Conservation (phyloP, 2,797 vertebrate species). For the Hoplostethus atlanticus region DNA sequence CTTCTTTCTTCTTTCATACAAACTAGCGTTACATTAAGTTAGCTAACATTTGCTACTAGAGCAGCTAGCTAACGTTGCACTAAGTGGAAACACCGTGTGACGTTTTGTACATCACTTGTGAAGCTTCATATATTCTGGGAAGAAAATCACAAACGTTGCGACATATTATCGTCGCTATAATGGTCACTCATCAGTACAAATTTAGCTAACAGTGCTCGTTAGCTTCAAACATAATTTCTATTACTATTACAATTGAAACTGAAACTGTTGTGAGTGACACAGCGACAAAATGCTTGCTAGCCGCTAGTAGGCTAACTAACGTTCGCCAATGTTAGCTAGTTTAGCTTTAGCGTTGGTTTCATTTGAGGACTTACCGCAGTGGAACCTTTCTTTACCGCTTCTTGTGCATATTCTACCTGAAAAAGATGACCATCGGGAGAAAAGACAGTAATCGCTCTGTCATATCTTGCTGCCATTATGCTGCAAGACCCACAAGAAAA, state of each 20-base stretch:
- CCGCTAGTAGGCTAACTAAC: constrained; percentile 49
- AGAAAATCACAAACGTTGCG: too few species aligned
- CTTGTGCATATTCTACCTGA: constrained; percentile 93
- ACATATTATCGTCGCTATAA: too few species aligned
- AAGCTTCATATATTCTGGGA: too few species aligned
- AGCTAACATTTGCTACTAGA: not conserved
- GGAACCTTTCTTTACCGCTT: constrained; percentile 93
- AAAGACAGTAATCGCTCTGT: constrained; percentile 92
- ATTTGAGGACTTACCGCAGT: constrained; percentile 85
- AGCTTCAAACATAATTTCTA: not conserved
- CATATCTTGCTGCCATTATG: constrained; percentile 89
- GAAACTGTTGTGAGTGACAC: constrained; percentile 77
- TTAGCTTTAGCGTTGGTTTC: constrained; percentile 50
- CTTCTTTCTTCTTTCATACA: not conserved
- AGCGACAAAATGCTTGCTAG: constrained; percentile 68
- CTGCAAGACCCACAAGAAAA: constrained; percentile 39
- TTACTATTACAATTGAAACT: constrained; percentile 45
- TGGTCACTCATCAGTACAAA: too few species aligned
- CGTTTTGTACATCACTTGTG: too few species aligned
- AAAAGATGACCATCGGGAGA: constrained; percentile 92
- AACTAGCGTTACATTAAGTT: not conserved
- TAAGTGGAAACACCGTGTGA: too few species aligned
- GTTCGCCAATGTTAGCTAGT: constrained; percentile 53
- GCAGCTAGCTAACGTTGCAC: too few species aligned
- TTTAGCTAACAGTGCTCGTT: not conserved